These are phyloP conservation scores for Dioctria linearis DNA, from an alignment of 2,888 invertebrate genomes.

Conservation along the genomic window DNA sequence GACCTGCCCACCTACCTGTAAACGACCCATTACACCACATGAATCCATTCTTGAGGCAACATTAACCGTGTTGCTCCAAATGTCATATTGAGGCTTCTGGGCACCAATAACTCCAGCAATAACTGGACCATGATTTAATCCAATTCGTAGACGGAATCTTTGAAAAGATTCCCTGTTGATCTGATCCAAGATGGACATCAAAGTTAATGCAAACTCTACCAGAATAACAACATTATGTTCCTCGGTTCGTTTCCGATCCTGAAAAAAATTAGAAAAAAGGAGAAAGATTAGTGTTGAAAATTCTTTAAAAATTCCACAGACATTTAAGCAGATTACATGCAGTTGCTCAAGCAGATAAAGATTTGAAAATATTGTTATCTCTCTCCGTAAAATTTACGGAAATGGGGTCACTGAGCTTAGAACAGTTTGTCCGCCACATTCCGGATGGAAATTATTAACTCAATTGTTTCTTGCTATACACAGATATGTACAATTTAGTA, in stretches of 20 bases:
- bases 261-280: constrained; percentile 61
- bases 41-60: constrained; percentile 98
- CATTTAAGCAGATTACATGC: constrained; percentile 13
- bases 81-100: constrained; percentile 98
- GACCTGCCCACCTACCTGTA: constrained; percentile 76
- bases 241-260: constrained; percentile 84
- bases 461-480: no score
- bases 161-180: constrained; percentile 98
- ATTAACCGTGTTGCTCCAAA: constrained; percentile 99
- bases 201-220: constrained; percentile 94
- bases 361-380: neutral
- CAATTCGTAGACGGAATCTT: constrained; percentile 94
- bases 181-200: constrained; percentile 93
- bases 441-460: no score
- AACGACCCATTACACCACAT: constrained; percentile 89
- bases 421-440: no score
- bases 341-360: constrained; percentile 4
- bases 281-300: constrained; percentile 4
- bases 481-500: no score
- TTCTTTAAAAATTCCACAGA: neutral
- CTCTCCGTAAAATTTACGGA: neutral
- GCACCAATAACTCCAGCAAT: constrained; percentile 98
- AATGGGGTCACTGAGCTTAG: neutral
- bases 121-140: constrained; percentile 74
- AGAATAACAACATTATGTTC: constrained; percentile 90